Evolutionary conservation across 2,888 invertebrate species (phyloP), one percentile per base, ranked within the genome.

Genomic region (Macrosoma leucophasiata): DNA sequence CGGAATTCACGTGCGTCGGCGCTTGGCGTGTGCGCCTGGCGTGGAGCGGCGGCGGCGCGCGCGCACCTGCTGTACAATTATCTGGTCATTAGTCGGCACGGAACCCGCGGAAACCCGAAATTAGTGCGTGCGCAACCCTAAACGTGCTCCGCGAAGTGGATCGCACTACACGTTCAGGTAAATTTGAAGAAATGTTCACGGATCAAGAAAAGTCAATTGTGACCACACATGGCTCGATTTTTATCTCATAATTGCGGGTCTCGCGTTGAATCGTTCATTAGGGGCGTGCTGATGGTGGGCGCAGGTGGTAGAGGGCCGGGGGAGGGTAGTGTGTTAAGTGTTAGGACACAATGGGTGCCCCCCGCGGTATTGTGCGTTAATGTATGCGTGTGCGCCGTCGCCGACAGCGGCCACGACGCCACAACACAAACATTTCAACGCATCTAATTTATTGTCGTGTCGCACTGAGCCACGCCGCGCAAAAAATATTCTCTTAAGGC

Each of bases 371-470:
- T 64, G 70, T 71, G 69, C 72, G 74, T 59, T 78, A 79, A 76
- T 76, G 67, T 77, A 77, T 77, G 76, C 77, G 63, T 66, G 61
- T 50, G 63, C 65, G 68, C 55, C 65, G 62, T 55, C 67, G 67
- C 52, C 70, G 68, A 64, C 73, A 58, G 62, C 70, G 65, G 59
- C 64, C 59, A 36, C 45, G 58, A 64, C 67, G 67, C 62, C 62
- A 74, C 72, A 76, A 78, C 77, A 78, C 78, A 78, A 79, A 81
- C 78, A 78, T 76, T 78, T 81, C 79, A 79, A 78, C 78, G 77
- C 77, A 73, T 69, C 72, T 76, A 76, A 78, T 79, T 78, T 79
- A 79, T 78, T 58, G 72, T 73, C 67, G 58, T 72, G 69, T 73
- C 68, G 64, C 62, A 60, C 56, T 46, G 55, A 52, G 61, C 55